A percentile compares a stretch with the other conserved stretches of the same genome.
These are phyloP conservation scores for Acrocephalus arundinaceus DNA, from an alignment of 2,113 vertebrate genomes.

Conservation along the genomic window DNA sequence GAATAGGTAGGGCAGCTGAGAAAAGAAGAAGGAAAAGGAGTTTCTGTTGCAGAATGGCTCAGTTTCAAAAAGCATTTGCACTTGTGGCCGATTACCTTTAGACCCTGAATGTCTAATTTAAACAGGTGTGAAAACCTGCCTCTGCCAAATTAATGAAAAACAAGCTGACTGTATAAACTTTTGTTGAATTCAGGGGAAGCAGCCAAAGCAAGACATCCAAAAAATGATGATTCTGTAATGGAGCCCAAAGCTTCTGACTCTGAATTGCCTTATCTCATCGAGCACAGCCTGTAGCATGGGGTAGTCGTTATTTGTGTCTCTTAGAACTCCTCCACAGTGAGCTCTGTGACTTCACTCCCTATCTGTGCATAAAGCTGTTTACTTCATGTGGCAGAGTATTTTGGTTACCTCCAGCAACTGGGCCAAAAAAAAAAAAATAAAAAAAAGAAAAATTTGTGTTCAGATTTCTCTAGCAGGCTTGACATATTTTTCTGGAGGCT, in stretches of 20 bases:
- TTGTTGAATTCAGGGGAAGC: not conserved
- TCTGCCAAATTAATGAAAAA: not conserved
- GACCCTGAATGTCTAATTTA: not conserved
- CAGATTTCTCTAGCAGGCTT: not conserved
- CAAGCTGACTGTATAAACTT: not conserved
- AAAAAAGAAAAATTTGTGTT: not conserved
- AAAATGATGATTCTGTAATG: not conserved
- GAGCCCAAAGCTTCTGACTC: not conserved
- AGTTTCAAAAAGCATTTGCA: not conserved
- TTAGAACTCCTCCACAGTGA: not conserved
- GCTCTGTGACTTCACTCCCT: not conserved
- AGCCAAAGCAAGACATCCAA: not conserved
- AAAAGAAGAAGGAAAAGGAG: not conserved
- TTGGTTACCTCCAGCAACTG: conserved; percentile 5
- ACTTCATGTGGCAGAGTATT: not conserved
- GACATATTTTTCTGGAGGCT: not conserved
- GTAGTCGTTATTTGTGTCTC: not conserved
- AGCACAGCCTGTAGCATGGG: not conserved
- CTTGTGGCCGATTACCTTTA: not conserved
- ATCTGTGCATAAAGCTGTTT: not conserved
- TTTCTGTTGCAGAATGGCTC: not conserved
- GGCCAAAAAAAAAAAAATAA: not conserved
- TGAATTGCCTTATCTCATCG: not conserved
- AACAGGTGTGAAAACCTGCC: not conserved
- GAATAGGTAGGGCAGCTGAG: not conserved